A percentile compares a stretch with the other conserved stretches of the same genome.
These are phyloP conservation scores for Danionella cerebrum DNA, from an alignment of 2,113 vertebrate species.

Conservation along the genomic window DNA sequence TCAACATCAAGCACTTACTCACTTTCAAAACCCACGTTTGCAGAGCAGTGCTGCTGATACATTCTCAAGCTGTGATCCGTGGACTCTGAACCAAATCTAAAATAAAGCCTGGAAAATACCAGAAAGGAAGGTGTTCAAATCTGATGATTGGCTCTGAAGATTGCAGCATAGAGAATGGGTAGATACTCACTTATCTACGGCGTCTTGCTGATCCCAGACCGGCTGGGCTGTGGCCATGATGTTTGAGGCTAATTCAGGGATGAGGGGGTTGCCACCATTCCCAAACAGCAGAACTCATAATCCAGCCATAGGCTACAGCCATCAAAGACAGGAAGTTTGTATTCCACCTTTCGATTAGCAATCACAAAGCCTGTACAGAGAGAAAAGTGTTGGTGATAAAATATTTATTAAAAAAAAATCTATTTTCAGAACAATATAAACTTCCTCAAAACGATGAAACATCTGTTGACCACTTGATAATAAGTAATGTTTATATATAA, in stretches of 20 bases:
- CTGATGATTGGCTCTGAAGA: background rate
- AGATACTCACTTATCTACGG: constrained; percentile 70
- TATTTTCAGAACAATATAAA: too few relatives aligned
- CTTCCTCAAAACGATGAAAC: too few relatives aligned
- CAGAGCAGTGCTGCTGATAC: constrained; percentile 46
- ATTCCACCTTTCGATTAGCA: constrained; percentile 15
- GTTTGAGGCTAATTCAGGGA: constrained; percentile 56
- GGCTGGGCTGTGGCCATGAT: constrained; percentile 66
- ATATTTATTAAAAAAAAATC: too few relatives aligned
- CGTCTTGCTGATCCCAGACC: constrained; percentile 71
- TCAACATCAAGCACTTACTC: constrained; percentile 39
- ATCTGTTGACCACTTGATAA: too few relatives aligned
- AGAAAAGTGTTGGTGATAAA: background rate
- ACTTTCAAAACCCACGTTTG: constrained; percentile 49
- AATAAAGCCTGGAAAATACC: constrained; percentile 66
- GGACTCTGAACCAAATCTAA: constrained; percentile 66
- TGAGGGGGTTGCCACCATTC: constrained; percentile 58
- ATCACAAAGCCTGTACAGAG: constrained; percentile 37
- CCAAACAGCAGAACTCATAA: constrained; percentile 66
- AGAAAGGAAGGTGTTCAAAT: constrained; percentile 25
- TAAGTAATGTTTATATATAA: too few relatives aligned
- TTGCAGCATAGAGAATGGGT: background rate
- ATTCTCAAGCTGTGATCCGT: constrained; percentile 70
- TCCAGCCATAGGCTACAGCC: constrained; percentile 33
- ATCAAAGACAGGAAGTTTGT: constrained; percentile 32